Evolutionary conservation across 2,888 invertebrate species (phyloP).

Genomic region (Pollenia amentaria): DNA sequence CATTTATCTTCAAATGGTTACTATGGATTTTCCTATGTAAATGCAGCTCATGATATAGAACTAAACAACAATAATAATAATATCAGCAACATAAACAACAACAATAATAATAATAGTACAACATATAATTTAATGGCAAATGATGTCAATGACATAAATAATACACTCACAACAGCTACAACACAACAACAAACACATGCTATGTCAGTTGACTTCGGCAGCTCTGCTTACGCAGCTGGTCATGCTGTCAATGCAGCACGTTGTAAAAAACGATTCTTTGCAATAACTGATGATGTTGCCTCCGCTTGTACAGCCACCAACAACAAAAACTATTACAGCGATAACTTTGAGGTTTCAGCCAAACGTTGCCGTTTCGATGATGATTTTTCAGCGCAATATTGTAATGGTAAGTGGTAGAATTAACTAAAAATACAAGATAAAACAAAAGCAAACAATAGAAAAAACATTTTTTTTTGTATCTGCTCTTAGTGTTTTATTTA

Average conservation of each 20-base stretch:
- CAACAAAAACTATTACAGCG: slow-evolving; percentile 41
- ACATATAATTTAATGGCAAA: slow-evolving; percentile 72
- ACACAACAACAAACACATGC: slow-evolving; percentile 38
- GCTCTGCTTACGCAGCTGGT: slow-evolving; percentile 48
- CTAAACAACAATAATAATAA: slow-evolving; percentile 74
- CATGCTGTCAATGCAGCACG: slow-evolving; percentile 75
- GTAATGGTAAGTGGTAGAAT: slow-evolving; percentile 78
- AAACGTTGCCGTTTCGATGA: slow-evolving; percentile 82
- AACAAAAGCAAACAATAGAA: neutral
- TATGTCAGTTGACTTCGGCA: slow-evolving; percentile 20
- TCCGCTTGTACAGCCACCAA: slow-evolving; percentile 38
- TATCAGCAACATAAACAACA: slow-evolving; percentile 62
- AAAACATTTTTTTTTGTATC: neutral
- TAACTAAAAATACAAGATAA: neutral
- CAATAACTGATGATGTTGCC: slow-evolving; percentile 69
- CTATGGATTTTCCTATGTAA: slow-evolving; percentile 81
- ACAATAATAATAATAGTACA: slow-evolving; percentile 66
- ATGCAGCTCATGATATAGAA: slow-evolving; percentile 75
- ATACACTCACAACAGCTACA: slow-evolving; percentile 34
- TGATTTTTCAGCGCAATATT: slow-evolving; percentile 81
- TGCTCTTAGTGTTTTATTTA: neutral
- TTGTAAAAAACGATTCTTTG: slow-evolving; percentile 81
- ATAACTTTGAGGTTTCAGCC: slow-evolving; percentile 74
- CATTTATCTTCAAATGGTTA: slow-evolving; percentile 82
- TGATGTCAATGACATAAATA: slow-evolving; percentile 74